These are phyloP conservation scores for Temnothorax unifasciatus DNA, from an alignment of 2,888 invertebrate species.

Conservation along the genomic window DNA sequence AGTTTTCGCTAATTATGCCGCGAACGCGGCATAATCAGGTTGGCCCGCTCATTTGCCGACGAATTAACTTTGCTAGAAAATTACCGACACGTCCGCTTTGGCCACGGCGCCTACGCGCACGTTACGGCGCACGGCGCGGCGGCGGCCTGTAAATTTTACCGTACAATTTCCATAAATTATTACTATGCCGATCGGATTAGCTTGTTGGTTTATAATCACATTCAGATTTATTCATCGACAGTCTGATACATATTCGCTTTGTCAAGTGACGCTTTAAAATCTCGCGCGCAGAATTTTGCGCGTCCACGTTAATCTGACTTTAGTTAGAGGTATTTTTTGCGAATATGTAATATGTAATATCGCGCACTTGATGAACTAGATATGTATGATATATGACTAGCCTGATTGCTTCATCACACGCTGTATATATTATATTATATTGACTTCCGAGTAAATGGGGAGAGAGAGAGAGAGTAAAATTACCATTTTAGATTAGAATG, in stretches of 20 bases:
- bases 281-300: conserved; percentile 12
- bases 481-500: conserved; percentile 45
- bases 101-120: conserved; percentile 27
- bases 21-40: conserved; percentile 59
- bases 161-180: conserved; percentile 65
- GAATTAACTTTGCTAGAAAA: conserved; percentile 63
- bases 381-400: conserved; percentile 18
- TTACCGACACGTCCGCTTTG: conserved; percentile 48
- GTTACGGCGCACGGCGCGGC: not conserved
- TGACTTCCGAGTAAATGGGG: not conserved
- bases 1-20: conserved; percentile 58
- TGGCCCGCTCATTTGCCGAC: conserved; percentile 56
- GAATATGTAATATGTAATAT: conserved; percentile 31
- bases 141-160: conserved; percentile 47
- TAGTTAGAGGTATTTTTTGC: conserved; percentile 43
- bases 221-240: conserved; percentile 64
- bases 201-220: conserved; percentile 56
- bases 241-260: conserved; percentile 54
- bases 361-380: conserved; percentile 19
- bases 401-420: not conserved
- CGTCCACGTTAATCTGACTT: conserved; percentile 51
- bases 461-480: not conserved
- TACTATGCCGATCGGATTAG: conserved; percentile 59
- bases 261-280: conserved; percentile 50
- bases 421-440: conserved; percentile 23